Evolutionary conservation across 1,140 invertebrate genomes (phyloP).

Genomic region (Macrobrachium rosenbergii): DNA sequence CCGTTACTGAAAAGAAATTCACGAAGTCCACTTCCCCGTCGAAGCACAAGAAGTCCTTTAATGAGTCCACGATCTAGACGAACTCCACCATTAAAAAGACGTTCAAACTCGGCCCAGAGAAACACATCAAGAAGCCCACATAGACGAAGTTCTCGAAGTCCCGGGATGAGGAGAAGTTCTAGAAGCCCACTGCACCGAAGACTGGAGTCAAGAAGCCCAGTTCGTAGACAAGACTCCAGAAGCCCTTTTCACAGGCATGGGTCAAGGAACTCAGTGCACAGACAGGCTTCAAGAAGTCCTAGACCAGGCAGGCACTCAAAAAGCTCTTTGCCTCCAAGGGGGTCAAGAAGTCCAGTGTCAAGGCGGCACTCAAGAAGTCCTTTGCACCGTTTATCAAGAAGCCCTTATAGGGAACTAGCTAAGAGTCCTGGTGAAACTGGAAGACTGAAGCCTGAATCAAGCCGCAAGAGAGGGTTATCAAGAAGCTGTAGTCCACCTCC

Average conservation of each 20-base stretch:
- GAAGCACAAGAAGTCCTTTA: constrained; percentile 18
- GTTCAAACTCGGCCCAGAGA: constrained; percentile 19
- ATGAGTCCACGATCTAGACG: constrained; percentile 27
- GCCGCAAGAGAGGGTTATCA: too few relatives aligned
- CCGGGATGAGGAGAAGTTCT: neutral
- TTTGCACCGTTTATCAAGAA: too few relatives aligned
- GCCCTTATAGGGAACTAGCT: too few relatives aligned
- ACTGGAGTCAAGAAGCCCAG: constrained; percentile 35
- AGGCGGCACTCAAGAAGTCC: too few relatives aligned
- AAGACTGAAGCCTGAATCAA: too few relatives aligned
- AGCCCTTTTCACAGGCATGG: constrained; percentile 23
- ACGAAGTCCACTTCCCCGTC: constrained; percentile 35
- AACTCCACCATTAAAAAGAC: constrained; percentile 15
- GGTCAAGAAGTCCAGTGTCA: constrained; percentile 22
- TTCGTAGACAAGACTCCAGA: constrained; percentile 29
- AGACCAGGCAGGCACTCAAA: constrained; percentile 26
- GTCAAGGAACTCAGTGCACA: constrained; percentile 15
- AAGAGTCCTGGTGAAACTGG: too few relatives aligned
- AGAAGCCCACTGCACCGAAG: constrained; percentile 22
- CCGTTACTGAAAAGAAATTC: constrained; percentile 9
- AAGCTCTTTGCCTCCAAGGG: constrained; percentile 14
- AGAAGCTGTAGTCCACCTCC: too few relatives aligned
- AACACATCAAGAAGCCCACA: constrained; percentile 8
- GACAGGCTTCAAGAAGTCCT: constrained; percentile 23
- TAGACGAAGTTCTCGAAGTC: constrained; percentile 5